A percentile compares a stretch with the other conserved stretches of the same genome.
Conservation (phyloP, 2,888 invertebrate species). For the Agriopis aurantiaria region DNA sequence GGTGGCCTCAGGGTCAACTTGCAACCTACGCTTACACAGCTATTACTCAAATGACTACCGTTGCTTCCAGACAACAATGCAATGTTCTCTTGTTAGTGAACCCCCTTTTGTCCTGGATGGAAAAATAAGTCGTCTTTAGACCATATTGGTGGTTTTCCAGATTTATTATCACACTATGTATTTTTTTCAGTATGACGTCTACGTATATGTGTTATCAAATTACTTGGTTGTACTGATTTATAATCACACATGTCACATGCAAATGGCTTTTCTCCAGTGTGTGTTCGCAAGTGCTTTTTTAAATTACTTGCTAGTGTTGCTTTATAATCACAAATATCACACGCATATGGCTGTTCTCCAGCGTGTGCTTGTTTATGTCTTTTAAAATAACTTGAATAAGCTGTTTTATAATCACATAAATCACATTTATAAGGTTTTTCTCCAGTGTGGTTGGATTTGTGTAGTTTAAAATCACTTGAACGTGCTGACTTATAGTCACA, state of each 20-base stretch:
- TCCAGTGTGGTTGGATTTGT: background rate
- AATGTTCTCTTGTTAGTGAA: no score
- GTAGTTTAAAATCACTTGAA: background rate
- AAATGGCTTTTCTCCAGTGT: no score
- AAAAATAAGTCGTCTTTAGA: no score
- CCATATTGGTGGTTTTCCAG: no score
- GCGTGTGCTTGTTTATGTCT: background rate
- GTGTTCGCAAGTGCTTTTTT: no score
- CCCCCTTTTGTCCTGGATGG: no score
- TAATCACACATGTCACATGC: no score
- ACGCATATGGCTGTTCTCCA: background rate
- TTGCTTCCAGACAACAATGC: no score
- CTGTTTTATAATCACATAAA: background rate
- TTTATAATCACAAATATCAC: background rate
- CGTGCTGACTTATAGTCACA: background rate
- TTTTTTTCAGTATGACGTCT: background rate
- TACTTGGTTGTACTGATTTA: background rate
- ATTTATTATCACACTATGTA: no score
- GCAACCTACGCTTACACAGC: no score
- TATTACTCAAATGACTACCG: no score
- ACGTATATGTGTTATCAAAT: background rate
- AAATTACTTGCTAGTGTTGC: background rate
- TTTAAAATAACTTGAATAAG: background rate
- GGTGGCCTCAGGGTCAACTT: no score
- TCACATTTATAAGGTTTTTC: background rate